Evolutionary conservation across 2,113 vertebrate species (phyloP).

Genomic region (Podarcis cretensis): DNA sequence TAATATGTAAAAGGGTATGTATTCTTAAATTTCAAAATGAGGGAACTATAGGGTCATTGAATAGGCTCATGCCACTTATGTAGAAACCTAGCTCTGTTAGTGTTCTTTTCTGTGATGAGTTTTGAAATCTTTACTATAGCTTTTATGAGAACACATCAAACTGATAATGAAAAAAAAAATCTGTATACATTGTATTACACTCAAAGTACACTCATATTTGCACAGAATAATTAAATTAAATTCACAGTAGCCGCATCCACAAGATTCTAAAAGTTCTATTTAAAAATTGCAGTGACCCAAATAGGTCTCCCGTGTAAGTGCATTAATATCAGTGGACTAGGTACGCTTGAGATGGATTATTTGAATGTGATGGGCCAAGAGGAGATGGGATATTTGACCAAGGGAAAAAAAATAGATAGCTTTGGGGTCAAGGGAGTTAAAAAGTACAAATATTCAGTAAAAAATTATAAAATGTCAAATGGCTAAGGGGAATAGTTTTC

Average conservation of each 20-base stretch:
- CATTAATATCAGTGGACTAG: slow-evolving; percentile 45
- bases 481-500: slow-evolving; percentile 22
- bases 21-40: not conserved
- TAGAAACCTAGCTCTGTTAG: not conserved
- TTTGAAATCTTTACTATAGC: slow-evolving; percentile 17
- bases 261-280: slow-evolving; percentile 45
- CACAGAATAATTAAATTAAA: slow-evolving; percentile 50
- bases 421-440: slow-evolving; percentile 23
- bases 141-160: not conserved
- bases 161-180: slow-evolving; percentile 5
- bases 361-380: slow-evolving; percentile 26
- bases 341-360: not conserved
- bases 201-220: slow-evolving; percentile 16
- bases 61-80: not conserved
- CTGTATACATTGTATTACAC: not conserved
- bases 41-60: too few species aligned
- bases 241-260: slow-evolving; percentile 35
- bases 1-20: not conserved
- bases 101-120: not conserved
- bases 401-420: slow-evolving; percentile 1
- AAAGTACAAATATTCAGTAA: slow-evolving; percentile 6
- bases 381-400: slow-evolving; percentile 26
- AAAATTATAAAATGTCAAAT: slow-evolving; percentile 43
- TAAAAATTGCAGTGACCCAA: slow-evolving; percentile 24
- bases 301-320: slow-evolving; percentile 20